Conservation (phyloP, 1,140 invertebrate genomes). For the Drosophila punjabiensis region DNA sequence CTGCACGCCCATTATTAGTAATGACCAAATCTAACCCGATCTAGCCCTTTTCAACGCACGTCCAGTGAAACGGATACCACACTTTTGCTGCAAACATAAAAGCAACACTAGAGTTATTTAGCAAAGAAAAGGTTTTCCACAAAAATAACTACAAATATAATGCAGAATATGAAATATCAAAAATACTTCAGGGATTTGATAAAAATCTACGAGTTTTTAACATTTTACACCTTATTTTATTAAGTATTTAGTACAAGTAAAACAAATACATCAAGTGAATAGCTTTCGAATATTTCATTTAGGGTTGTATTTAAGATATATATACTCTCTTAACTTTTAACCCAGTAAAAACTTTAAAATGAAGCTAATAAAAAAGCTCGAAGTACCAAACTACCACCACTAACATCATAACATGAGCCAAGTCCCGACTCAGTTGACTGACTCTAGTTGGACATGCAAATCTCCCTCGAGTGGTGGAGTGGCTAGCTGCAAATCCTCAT, state of each 20-base stretch:
- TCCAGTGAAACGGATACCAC: conserved; percentile 50
- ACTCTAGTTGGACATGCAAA: conserved; percentile 33
- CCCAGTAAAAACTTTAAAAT: background rate
- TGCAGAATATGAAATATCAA: background rate
- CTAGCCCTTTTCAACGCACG: conserved; percentile 32
- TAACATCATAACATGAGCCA: background rate
- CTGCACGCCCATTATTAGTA: conserved; percentile 59
- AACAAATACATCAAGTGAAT: background rate
- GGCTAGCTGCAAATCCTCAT: conserved; percentile 31
- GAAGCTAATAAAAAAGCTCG: background rate
- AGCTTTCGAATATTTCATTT: too few relatives aligned
- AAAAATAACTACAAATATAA: background rate
- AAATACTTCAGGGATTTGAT: background rate
- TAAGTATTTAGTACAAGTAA: background rate
- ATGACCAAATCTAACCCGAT: conserved; percentile 30
- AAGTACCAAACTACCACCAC: background rate
- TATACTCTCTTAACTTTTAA: background rate
- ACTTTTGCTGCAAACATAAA: conserved; percentile 26
- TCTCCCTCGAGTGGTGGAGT: conserved; percentile 14
- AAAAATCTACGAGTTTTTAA: too few relatives aligned
- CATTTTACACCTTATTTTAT: background rate
- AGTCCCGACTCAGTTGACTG: conserved; percentile 21
- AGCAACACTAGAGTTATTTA: background rate
- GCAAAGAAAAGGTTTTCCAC: background rate
- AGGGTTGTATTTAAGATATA: too few relatives aligned